A percentile compares a stretch with the other conserved stretches of the same genome.
Conservation (phyloP, 2,797 vertebrate genomes). For the Sarcoramphus papa region DNA sequence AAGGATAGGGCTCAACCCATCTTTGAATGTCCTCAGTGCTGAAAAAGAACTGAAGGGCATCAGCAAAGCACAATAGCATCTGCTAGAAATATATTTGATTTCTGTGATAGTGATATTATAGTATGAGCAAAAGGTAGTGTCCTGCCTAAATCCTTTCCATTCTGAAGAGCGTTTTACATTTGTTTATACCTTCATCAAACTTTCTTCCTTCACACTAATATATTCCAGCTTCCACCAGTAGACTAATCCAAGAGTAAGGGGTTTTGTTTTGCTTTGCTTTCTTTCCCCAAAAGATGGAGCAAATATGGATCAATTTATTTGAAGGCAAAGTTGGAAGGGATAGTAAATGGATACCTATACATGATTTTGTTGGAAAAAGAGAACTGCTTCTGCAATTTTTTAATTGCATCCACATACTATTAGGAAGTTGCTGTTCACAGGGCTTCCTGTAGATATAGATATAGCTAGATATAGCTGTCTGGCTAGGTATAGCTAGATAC, state of each 20-base stretch:
- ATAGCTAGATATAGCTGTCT: too few species aligned
- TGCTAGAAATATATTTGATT: background rate
- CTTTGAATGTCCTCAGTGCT: background rate
- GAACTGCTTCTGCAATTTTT: background rate
- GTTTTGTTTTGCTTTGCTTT: background rate
- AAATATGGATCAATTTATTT: rapidly evolving
- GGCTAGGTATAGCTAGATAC: background rate
- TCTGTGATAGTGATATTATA: background rate
- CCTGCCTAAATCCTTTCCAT: background rate
- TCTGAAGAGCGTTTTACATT: background rate
- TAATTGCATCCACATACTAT: too few species aligned
- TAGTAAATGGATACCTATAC: background rate
- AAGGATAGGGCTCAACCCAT: background rate
- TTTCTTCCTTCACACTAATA: rapidly evolving
- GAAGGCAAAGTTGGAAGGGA: background rate
- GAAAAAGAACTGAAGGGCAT: background rate
- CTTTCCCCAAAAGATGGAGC: background rate
- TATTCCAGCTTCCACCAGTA: background rate
- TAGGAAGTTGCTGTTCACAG: too few species aligned
- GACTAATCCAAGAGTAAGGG: background rate
- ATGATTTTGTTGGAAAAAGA: background rate
- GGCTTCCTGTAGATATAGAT: background rate
- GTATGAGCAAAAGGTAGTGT: background rate
- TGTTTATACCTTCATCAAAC: background rate
- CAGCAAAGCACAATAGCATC: background rate